Conservation (phyloP, 2,797 vertebrate species). For the Trichosurus vulpecula region DNA sequence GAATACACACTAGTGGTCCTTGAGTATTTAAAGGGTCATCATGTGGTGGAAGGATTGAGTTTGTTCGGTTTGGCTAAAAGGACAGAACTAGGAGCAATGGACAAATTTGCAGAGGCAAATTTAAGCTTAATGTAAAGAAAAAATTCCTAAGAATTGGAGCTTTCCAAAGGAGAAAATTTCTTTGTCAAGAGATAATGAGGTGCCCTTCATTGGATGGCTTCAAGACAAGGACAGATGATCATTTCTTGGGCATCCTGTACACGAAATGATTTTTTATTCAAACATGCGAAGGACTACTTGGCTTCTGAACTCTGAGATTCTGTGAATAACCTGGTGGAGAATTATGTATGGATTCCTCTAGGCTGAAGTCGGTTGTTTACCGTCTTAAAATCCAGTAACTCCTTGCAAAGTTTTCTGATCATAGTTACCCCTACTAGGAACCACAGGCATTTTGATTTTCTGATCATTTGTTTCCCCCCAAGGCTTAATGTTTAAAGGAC, state of each 20-base stretch:
- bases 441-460: slow-evolving; percentile 78
- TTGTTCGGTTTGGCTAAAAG: background rate
- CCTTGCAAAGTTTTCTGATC: slow-evolving; percentile 60
- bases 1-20: background rate
- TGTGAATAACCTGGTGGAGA: background rate
- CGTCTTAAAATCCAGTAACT: slow-evolving; percentile 48
- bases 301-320: background rate
- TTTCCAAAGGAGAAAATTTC: background rate
- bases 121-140: background rate
- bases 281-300: background rate
- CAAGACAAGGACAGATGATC: background rate
- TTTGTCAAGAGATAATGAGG: background rate
- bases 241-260: background rate
- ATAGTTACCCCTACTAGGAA: slow-evolving; percentile 62
- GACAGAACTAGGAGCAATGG: background rate
- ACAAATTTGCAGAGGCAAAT: background rate
- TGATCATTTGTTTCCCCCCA: slow-evolving; percentile 74
- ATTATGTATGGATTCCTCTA: slow-evolving; percentile 26
- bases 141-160: background rate
- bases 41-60: background rate
- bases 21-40: background rate
- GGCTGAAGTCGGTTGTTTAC: slow-evolving; percentile 42
- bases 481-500: slow-evolving; percentile 71
- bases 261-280: background rate
- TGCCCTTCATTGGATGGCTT: background rate